phyloP scores from a whole-genome alignment of 2,888 invertebrate genomes.

The Melipona beecheii region DNA sequence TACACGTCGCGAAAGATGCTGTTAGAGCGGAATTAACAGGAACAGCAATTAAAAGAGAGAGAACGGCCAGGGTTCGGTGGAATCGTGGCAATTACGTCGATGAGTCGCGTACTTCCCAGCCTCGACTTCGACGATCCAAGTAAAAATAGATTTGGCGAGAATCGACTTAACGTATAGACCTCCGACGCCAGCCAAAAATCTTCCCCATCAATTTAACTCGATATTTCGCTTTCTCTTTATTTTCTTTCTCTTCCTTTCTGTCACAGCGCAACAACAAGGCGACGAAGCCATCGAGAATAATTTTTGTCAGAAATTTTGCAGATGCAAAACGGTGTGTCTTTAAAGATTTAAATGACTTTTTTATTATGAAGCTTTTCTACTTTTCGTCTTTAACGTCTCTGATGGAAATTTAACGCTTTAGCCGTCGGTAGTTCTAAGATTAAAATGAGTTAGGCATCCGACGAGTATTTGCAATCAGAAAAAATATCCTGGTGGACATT shows the following conservation, averaged over 20 bases:
- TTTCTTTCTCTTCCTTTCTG: not conserved
- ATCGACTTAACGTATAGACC: not conserved
- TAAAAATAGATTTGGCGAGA: slow-evolving; percentile 34
- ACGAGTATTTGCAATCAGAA: too few relatives aligned
- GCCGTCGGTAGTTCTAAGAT: too few relatives aligned
- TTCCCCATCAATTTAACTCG: not conserved
- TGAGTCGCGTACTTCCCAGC: slow-evolving; percentile 18
- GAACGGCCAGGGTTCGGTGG: slow-evolving; percentile 50
- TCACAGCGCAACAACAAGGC: too few relatives aligned
- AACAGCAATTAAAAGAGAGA: slow-evolving; percentile 58
- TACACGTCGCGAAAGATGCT: slow-evolving; percentile 45
- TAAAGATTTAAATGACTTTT: too few relatives aligned
- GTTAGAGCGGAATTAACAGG: slow-evolving; percentile 66
- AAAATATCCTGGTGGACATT: too few relatives aligned
- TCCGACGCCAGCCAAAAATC: not conserved
- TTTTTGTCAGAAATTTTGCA: too few relatives aligned
- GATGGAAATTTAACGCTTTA: too few relatives aligned
- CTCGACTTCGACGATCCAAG: slow-evolving; percentile 30
- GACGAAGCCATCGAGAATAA: too few relatives aligned
- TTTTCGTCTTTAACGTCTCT: too few relatives aligned
- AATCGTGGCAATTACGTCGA: slow-evolving; percentile 24
- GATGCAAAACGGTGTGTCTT: too few relatives aligned
- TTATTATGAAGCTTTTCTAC: too few relatives aligned
- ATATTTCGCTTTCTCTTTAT: not conserved
- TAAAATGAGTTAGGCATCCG: too few relatives aligned